Base-by-base conservation (phyloP, 2,888 invertebrate genomes). In the Andrena marginata region DNA sequence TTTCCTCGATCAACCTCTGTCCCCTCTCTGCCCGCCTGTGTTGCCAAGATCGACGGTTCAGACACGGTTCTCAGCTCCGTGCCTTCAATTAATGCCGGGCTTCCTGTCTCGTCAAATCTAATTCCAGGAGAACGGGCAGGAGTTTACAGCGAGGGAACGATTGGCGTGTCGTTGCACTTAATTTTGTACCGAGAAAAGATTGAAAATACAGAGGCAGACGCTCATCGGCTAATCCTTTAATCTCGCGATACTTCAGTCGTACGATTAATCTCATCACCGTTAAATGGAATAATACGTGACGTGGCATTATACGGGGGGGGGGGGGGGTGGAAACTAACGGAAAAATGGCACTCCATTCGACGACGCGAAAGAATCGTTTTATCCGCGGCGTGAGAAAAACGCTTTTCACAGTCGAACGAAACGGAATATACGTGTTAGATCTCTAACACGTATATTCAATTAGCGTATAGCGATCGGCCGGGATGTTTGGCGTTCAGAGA, bases 381-480 rank as follows among this genome's bases (percentile, higher is more conserved):
- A 29, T 59, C 13, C 20, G n/a, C 54, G 64, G 62, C 49, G 33
- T 20, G 48, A 42, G n/a, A 63, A 60, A 84, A 59, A 42, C 29
- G 29, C 26, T 73, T 49, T 56, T 64, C 49, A 42, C 56, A 54
- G 29, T 29, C 54, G 65, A 70, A 49, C 26, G 26, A 49, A 54
- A 62, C 23, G 65, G 62, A 16, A 16, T 42, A 42, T 42, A 42
- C 5, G 16, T 42, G 42, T 13, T 42, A 42, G 42, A 42, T 4
- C 63, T 85, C 59, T 74, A 77, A 79, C 75, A 42, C 80, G 80
- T 89, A 70, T 82, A 87, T 89, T 87, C 75, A 87, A 89, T 89
- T 82, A 79, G 77, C 72, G 80, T 68, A 73, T 29, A 68, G 49
- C 67, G 67, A 63, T 67, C 51, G 20, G 51, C 75, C 51, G 67